Base-by-base conservation (phyloP, 2,888 invertebrate genomes). In the Muscina levida region DNA sequence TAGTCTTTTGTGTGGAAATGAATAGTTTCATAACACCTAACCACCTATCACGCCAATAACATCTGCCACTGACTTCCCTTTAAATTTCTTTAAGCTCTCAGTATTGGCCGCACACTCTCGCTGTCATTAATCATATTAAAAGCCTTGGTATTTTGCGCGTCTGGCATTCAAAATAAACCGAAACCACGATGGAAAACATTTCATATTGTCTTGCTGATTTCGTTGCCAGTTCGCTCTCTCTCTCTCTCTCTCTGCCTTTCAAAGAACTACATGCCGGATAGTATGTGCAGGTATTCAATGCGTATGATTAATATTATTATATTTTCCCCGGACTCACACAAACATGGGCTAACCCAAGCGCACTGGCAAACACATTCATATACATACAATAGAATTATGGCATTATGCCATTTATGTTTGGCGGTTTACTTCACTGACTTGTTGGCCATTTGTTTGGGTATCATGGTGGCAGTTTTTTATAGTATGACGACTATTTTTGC, bases 41-140 rank as follows among this genome's bases (percentile, higher is more conserved):
- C n/a, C n/a, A n/a, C n/a, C n/a, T n/a, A n/a, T n/a, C n/a, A n/a
- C n/a, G n/a, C n/a, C n/a, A n/a, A n/a, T n/a, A n/a, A n/a, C n/a
- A n/a, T n/a, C n/a, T n/a, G n/a, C n/a, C n/a, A n/a, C n/a, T n/a
- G n/a, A n/a, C n/a, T n/a, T n/a, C n/a, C n/a, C n/a, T n/a, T n/a
- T n/a, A n/a, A n/a, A n/a, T n/a, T n/a, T n/a, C n/a, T n/a, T n/a
- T n/a, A 51, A 13, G 22, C 53, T 53, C 39, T 42, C 8, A 15
- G 42, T 62, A 62, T 62, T 39, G 22, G 42, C 22, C 13, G 68
- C 59, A 72, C 53, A 53, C 74, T 72, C 53, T 77, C 67, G 24
- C 68, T 72, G 56, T 59, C 82, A 82, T 82, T 82, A 82, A 82
- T 82, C 82, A 79, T 82, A 59, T 77, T 77, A 77, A 82, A 57